Percentiles rank a stretch among this genome's conserved stretches.
These are phyloP conservation scores for Eupithecia inturbata DNA, from an alignment of 2,888 invertebrate genomes.

Conservation along the genomic window DNA sequence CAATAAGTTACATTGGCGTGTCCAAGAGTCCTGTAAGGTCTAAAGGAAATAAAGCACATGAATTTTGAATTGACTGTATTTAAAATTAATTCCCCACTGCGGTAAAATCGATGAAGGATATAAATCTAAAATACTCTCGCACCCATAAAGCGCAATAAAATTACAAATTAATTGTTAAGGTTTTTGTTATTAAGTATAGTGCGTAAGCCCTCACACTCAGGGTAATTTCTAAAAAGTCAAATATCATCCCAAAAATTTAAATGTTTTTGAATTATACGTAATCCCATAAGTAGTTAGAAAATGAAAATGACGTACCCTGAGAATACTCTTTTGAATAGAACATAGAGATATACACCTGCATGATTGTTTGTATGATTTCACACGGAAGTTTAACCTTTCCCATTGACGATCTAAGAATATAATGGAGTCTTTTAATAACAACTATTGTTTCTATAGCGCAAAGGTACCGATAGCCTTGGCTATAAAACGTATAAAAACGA, in stretches of 20 bases:
- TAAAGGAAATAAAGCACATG: background rate
- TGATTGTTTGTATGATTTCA: slow-evolving; percentile 61
- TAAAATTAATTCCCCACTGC: background rate
- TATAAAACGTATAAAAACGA: slow-evolving; percentile 25
- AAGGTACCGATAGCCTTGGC: slow-evolving; percentile 38
- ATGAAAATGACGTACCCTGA: slow-evolving; percentile 19
- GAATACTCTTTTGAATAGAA: slow-evolving; percentile 35
- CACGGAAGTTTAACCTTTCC: slow-evolving; percentile 74
- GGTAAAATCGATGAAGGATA: background rate
- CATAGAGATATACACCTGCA: slow-evolving; percentile 36
- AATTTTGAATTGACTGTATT: background rate
- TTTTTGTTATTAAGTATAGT: too few relatives aligned
- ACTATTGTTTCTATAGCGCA: slow-evolving; percentile 40
- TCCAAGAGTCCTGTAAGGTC: background rate
- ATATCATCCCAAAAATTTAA: too few relatives aligned
- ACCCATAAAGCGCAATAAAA: background rate
- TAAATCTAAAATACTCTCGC: background rate
- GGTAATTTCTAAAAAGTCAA: too few relatives aligned
- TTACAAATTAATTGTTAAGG: too few relatives aligned
- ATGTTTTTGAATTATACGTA: background rate
- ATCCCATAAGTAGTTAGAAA: background rate
- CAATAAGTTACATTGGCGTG: too few relatives aligned
- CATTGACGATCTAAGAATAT: slow-evolving; percentile 49
- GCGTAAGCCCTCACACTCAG: too few relatives aligned
- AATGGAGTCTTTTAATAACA: slow-evolving; percentile 41